Conservation (phyloP, 1,140 invertebrate species). For the Dryas iulia region DNA sequence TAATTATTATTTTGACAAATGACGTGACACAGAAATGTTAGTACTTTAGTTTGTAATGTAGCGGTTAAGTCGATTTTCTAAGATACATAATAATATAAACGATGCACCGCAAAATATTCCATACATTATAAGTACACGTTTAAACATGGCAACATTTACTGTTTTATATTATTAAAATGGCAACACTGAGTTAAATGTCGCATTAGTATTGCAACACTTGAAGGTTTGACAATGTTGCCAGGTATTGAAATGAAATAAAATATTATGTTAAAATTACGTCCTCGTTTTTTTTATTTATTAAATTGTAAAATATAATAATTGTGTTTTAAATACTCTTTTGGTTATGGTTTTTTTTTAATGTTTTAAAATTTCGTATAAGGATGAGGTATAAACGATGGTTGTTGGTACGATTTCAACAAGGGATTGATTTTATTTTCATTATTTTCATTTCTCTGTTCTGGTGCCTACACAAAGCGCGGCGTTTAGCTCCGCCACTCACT, state of each 20-base stretch:
- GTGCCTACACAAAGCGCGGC: no score
- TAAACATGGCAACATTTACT: not conserved
- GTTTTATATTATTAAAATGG: slow-evolving; percentile 19
- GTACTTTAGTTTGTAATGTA: slow-evolving; percentile 52
- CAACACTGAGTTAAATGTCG: not conserved
- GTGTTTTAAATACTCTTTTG: not conserved
- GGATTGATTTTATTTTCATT: no score
- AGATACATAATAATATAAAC: slow-evolving; percentile 38
- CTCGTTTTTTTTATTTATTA: not conserved
- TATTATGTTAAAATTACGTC: not conserved
- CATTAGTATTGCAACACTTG: not conserved
- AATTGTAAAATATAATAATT: not conserved
- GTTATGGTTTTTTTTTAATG: not conserved
- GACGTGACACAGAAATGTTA: slow-evolving; percentile 38
- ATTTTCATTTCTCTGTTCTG: no score
- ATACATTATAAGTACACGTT: slow-evolving; percentile 48
- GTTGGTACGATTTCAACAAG: no score
- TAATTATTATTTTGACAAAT: slow-evolving; percentile 23
- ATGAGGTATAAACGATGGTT: no score
- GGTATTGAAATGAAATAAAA: not conserved
- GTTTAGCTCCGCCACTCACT: no score
- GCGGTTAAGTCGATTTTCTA: slow-evolving; percentile 52
- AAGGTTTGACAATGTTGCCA: not conserved
- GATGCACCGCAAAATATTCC: slow-evolving; percentile 45
- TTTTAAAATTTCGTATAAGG: not conserved